A percentile compares a stretch with the other conserved stretches of the same genome.
phyloP scores from a whole-genome alignment of 2,888 invertebrate genomes.

The Opisthograptis luteolata region DNA sequence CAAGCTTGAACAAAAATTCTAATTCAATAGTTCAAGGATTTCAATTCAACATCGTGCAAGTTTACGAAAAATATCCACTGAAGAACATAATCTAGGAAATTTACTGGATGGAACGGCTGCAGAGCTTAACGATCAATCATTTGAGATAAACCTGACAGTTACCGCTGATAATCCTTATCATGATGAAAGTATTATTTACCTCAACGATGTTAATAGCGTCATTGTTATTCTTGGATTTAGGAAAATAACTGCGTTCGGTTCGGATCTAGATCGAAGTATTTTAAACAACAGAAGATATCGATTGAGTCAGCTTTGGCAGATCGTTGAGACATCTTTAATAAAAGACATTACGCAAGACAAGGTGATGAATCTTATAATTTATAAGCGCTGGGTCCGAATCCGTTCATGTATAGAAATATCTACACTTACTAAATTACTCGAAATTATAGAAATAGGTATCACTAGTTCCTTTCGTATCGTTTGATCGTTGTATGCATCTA shows the following conservation, averaged over 20 bases:
- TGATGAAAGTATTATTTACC: constrained; percentile 40
- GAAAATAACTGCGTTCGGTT: constrained; percentile 9
- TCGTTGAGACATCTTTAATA: constrained; percentile 12
- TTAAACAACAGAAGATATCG: constrained; percentile 9
- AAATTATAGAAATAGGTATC: no score
- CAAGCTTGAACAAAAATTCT: background rate
- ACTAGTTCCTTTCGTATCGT: no score
- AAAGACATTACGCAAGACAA: constrained; percentile 1
- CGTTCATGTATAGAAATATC: no score
- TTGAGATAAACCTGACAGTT: constrained; percentile 41
- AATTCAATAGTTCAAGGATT: constrained; percentile 3
- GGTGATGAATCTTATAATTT: no score
- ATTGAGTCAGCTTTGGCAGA: constrained; percentile 7
- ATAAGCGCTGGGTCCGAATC: no score
- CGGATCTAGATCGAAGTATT: constrained; percentile 9
- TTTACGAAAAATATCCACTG: background rate
- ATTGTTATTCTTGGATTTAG: constrained; percentile 14
- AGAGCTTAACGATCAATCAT: constrained; percentile 42
- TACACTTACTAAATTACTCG: no score
- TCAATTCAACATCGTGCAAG: no score
- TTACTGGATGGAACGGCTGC: constrained; percentile 35
- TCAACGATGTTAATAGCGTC: constrained; percentile 15
- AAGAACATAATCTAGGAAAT: constrained; percentile 39
- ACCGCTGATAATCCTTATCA: constrained; percentile 24
- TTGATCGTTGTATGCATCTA: no score